Conservation (phyloP, 2,113 vertebrate genomes). For the Puntigrus tetrazona region DNA sequence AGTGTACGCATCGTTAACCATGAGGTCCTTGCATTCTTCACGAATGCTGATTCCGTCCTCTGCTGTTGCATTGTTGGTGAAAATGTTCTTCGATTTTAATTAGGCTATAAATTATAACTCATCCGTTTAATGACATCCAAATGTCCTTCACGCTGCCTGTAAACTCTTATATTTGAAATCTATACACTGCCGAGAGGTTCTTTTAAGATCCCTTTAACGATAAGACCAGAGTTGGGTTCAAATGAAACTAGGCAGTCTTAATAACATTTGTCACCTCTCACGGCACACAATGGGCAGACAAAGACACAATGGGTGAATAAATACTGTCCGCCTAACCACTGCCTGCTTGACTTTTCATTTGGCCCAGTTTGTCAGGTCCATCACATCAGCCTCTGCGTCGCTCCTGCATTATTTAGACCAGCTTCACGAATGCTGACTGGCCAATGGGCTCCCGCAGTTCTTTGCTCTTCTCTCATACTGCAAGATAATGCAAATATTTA, state of each 20-base stretch:
- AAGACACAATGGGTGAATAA: conserved; percentile 19
- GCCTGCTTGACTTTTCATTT: conserved; percentile 18
- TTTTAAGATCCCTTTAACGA: not conserved
- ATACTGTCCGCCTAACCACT: not conserved
- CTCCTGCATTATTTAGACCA: conserved; percentile 17
- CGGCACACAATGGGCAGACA: not conserved
- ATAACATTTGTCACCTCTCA: conserved; percentile 18
- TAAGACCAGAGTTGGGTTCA: not conserved
- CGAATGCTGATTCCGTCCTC: not conserved
- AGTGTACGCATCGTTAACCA: not conserved
- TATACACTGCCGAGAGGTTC: conserved; percentile 2
- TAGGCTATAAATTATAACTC: not conserved
- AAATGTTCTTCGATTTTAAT: not conserved
- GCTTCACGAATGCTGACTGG: not conserved
- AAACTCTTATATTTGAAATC: not conserved
- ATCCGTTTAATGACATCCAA: conserved; percentile 21
- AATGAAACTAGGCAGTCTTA: conserved; percentile 14
- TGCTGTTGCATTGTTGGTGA: not conserved
- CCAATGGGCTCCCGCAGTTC: not conserved
- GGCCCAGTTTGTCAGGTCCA: conserved; percentile 2
- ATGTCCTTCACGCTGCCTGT: not conserved
- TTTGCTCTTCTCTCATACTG: not conserved
- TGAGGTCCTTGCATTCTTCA: conserved; percentile 3
- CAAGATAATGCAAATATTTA: not conserved
- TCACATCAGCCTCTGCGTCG: not conserved